A percentile compares a stretch with the other conserved stretches of the same genome.
Conservation (phyloP, 2,113 vertebrate genomes). For the Sminthopsis crassicaudata region DNA sequence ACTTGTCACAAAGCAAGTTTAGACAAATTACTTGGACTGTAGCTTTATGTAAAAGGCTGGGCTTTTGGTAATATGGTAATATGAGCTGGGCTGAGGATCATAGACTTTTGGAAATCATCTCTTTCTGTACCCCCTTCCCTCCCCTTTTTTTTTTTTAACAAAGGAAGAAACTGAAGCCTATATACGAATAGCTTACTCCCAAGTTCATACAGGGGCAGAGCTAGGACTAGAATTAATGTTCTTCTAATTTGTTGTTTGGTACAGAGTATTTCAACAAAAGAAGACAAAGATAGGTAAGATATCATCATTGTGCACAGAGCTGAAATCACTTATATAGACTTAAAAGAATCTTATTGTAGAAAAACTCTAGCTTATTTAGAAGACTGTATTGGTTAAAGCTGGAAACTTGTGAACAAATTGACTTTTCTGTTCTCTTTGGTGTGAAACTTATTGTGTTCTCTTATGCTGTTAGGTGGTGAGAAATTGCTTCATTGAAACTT, state of each 20-base stretch:
- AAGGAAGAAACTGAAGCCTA: constrained; percentile 22
- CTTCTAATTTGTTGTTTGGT: not conserved
- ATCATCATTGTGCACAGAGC: constrained; percentile 12
- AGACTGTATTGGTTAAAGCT: not conserved
- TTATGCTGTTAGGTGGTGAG: not conserved
- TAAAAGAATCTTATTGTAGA: constrained; percentile 42
- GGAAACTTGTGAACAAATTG: constrained; percentile 11
- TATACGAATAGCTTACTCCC: not conserved
- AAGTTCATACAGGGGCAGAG: not conserved
- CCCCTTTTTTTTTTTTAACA: not conserved
- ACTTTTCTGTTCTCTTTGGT: not conserved
- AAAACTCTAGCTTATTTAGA: not conserved
- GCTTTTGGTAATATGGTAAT: too few relatives aligned
- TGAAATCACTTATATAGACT: constrained; percentile 42
- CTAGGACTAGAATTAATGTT: constrained; percentile 28
- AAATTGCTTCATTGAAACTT: not conserved
- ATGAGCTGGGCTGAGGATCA: not conserved
- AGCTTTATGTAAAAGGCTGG: not conserved
- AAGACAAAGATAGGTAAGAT: constrained; percentile 23
- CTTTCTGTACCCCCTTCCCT: not conserved
- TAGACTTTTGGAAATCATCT: not conserved
- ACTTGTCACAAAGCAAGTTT: not conserved
- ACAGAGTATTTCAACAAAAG: not conserved
- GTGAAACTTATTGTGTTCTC: not conserved
- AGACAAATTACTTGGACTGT: not conserved